Conservation (phyloP, 2,113 vertebrate species). For the Oreochromis aureus region DNA sequence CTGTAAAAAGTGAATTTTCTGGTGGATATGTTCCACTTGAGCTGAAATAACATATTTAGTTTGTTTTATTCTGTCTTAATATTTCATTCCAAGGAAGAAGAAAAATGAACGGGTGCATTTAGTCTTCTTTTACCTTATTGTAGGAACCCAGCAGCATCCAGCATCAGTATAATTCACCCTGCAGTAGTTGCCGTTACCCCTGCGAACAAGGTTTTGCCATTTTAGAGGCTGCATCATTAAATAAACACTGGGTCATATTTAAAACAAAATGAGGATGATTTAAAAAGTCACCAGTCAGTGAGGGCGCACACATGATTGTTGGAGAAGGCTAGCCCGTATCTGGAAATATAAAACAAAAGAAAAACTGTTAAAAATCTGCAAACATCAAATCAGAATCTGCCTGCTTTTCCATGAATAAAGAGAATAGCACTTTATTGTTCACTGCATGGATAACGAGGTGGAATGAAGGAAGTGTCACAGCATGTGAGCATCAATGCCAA, state of each 20-base stretch:
- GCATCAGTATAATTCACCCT: constrained; percentile 25
- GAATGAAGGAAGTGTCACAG: neutral
- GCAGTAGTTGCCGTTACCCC: constrained; percentile 57
- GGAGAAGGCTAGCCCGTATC: constrained; percentile 69
- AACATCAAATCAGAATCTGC: neutral
- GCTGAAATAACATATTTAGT: constrained; percentile 31
- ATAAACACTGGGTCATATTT: neutral
- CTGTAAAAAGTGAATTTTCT: constrained; percentile 73
- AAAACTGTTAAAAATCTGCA: neutral
- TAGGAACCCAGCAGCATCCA: constrained; percentile 64
- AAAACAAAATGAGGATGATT: neutral
- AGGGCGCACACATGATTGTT: constrained; percentile 72
- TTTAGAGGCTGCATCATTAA: neutral
- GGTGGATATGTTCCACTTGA: constrained; percentile 63
- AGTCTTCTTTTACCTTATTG: constrained; percentile 65
- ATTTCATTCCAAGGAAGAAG: neutral
- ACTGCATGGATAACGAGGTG: neutral
- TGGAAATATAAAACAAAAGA: constrained; percentile 12
- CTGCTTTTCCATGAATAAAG: neutral
- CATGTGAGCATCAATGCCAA: neutral
- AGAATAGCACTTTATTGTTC: no score
- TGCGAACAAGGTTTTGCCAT: constrained; percentile 16
- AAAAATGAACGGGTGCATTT: neutral
- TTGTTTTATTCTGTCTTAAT: neutral
- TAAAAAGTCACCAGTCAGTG: constrained; percentile 66